phyloP scores from a whole-genome alignment of 2,797 vertebrate genomes.

The Melopsittacus undulatus region DNA sequence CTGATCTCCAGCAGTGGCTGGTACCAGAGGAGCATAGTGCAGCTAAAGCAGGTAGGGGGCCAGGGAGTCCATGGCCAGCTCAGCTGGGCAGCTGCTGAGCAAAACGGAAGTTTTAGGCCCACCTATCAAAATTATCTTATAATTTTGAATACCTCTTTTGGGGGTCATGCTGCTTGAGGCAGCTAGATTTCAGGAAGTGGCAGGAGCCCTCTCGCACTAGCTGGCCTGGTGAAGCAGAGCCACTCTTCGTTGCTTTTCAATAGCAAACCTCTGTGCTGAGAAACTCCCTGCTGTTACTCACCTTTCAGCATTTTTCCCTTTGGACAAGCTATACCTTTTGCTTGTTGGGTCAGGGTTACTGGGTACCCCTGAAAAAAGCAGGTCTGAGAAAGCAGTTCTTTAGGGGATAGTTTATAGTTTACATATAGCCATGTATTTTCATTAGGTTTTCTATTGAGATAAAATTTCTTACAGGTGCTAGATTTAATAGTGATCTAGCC shows the following conservation, averaged over 20 bases:
- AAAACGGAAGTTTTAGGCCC: background rate
- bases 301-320: background rate
- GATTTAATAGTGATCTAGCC: background rate
- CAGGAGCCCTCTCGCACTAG: background rate
- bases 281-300: background rate
- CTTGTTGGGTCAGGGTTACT: background rate
- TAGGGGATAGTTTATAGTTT: background rate
- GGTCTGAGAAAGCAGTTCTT: background rate
- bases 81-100: background rate
- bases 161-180: rapidly evolving
- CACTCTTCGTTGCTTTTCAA: background rate
- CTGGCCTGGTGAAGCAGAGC: rapidly evolving
- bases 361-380: background rate
- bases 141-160: background rate
- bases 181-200: rapidly evolving
- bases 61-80: rapidly evolving
- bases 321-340: background rate
- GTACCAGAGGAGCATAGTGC: background rate
- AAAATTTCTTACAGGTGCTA: background rate
- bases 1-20: rapidly evolving
- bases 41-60: rapidly evolving
- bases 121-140: background rate
- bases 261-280: background rate
- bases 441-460: background rate
- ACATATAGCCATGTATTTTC: background rate